Evolutionary conservation across 1,140 invertebrate species (phyloP).

Genomic region (Eriosoma lanigerum): DNA sequence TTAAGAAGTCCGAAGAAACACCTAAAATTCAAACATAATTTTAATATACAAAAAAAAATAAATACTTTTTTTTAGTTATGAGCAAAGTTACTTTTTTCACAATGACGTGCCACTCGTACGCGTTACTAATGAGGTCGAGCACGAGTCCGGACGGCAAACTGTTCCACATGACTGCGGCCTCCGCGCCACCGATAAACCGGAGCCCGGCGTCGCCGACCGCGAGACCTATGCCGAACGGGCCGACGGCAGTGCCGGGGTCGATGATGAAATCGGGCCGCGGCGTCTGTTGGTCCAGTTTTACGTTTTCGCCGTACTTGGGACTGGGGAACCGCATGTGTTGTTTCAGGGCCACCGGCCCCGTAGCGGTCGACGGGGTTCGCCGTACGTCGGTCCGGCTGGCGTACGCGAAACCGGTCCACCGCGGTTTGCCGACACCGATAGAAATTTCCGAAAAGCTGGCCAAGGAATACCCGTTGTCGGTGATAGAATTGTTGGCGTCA

Average conservation of each 20-base stretch:
- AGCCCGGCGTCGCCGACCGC: constrained; percentile 17
- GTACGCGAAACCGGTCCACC: neutral
- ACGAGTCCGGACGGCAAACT: constrained; percentile 5
- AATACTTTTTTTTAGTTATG: too few relatives aligned
- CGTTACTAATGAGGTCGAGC: constrained; percentile 11
- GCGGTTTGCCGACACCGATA: neutral
- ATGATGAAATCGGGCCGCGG: neutral
- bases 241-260: neutral
- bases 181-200: neutral
- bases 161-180: constrained; percentile 26
- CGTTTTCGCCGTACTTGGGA: constrained; percentile 23
- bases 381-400: neutral
- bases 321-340: neutral
- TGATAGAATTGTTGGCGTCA: neutral
- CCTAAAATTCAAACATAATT: too few relatives aligned
- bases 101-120: constrained; percentile 15
- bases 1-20: too few relatives aligned
- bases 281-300: constrained; percentile 26
- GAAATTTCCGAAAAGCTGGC: neutral
- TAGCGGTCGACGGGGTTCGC: neutral
- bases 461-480: neutral
- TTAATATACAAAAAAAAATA: too few relatives aligned
- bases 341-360: neutral
- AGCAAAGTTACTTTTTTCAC: constrained; percentile 16
- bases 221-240: neutral